These are phyloP conservation scores for Pterocles orientalis DNA, from an alignment of 2,113 vertebrate species.

Conservation along the genomic window DNA sequence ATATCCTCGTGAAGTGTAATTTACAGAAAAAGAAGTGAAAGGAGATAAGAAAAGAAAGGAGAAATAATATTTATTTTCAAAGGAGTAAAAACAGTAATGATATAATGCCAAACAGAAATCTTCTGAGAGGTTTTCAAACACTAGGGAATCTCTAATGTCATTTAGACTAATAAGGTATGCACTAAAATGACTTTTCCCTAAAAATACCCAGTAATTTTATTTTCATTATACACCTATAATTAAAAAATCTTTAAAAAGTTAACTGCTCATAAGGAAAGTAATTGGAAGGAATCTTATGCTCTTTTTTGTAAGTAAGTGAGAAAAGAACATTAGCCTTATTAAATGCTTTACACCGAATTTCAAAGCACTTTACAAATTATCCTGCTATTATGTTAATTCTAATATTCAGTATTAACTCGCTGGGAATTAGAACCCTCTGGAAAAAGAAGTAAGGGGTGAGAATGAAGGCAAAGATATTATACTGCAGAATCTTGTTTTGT, in stretches of 20 bases:
- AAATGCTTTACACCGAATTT: background rate
- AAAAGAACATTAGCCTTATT: background rate
- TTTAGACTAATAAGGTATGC: background rate
- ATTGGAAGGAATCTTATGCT: background rate
- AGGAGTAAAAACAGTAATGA: background rate
- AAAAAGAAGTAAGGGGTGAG: background rate
- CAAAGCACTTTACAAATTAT: constrained; percentile 3
- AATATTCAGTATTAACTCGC: constrained; percentile 6
- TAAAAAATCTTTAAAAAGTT: background rate
- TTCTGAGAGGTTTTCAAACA: background rate
- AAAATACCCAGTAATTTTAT: background rate
- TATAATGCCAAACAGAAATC: background rate
- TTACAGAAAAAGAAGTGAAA: background rate
- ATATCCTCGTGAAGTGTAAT: background rate
- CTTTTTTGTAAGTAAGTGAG: background rate
- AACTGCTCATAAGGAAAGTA: background rate
- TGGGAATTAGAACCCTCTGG: background rate
- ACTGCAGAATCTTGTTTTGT: background rate
- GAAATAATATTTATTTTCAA: background rate
- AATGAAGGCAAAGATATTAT: background rate
- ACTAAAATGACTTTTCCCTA: background rate
- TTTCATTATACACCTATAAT: background rate
- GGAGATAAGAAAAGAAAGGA: background rate
- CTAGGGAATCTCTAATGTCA: background rate
- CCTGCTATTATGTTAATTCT: constrained; percentile 9